phyloP scores from a whole-genome alignment of 2,113 vertebrate genomes.

The Calonectris borealis region DNA sequence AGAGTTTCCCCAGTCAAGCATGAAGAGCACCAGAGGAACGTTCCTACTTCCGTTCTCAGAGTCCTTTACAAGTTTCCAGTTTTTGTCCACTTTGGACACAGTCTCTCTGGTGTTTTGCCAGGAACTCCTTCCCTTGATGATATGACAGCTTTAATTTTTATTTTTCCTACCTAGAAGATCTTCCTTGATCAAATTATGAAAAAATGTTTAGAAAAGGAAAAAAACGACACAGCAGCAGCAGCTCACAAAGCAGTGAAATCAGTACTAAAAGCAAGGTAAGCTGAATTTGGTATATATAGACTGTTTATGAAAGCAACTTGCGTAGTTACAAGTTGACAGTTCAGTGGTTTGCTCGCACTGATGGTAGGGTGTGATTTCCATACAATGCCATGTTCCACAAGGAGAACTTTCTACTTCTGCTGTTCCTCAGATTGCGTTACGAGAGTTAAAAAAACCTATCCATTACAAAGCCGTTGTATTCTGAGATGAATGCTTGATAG shows the following conservation, averaged over 20 bases:
- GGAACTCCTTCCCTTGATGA: not conserved
- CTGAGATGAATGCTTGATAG: not conserved
- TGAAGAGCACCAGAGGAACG: not conserved
- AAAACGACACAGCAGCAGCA: conserved; percentile 98
- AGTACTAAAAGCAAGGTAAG: conserved; percentile 98
- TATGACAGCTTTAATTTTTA: not conserved
- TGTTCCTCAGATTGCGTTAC: not conserved
- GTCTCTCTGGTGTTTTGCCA: not conserved
- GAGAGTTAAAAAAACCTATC: not conserved
- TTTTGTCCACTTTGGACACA: not conserved
- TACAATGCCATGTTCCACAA: not conserved
- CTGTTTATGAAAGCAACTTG: not conserved
- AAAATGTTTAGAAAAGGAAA: conserved; percentile 98
- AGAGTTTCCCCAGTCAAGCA: not conserved
- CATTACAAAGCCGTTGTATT: not conserved
- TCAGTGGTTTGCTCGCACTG: not conserved
- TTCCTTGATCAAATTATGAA: conserved; percentile 70
- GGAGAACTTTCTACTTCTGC: not conserved
- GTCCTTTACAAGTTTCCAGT: not conserved
- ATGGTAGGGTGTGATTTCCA: not conserved
- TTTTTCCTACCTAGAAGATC: not conserved
- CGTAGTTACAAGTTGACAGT: not conserved
- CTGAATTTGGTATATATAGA: not conserved
- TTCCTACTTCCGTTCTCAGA: not conserved
- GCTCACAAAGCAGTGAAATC: conserved; percentile 97